phyloP scores from a whole-genome alignment of 2,113 vertebrate species.

The Tyrannus savana region DNA sequence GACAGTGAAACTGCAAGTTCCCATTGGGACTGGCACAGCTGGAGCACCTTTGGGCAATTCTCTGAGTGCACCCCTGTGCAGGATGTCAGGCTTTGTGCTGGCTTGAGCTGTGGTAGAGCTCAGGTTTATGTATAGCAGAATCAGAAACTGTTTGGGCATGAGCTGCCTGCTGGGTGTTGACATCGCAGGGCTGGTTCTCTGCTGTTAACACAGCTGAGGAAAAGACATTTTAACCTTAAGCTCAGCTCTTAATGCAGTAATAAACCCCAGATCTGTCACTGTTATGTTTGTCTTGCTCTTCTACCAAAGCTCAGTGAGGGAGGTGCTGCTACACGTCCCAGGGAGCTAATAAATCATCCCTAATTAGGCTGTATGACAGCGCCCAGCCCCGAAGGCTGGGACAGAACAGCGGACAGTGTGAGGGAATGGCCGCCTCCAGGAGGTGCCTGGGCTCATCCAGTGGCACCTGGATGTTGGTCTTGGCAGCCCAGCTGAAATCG shows the following conservation, averaged over 20 bases:
- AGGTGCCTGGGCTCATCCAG: rapidly evolving
- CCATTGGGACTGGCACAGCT: background rate
- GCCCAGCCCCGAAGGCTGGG: background rate
- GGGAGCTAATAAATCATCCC: background rate
- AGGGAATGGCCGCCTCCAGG: background rate
- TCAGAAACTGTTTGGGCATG: background rate
- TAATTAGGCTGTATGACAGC: rapidly evolving
- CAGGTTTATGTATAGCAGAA: background rate
- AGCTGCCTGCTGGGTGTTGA: background rate
- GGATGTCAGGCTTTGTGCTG: background rate
- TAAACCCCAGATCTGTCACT: background rate
- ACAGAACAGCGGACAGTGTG: rapidly evolving
- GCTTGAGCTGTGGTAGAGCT: background rate
- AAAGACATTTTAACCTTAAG: background rate
- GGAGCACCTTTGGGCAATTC: background rate
- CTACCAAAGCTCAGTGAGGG: background rate
- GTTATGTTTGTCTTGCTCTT: background rate
- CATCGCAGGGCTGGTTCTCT: background rate
- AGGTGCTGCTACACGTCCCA: rapidly evolving
- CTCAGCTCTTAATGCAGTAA: background rate
- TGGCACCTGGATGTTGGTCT: background rate
- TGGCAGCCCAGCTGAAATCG: rapidly evolving
- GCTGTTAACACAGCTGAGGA: background rate
- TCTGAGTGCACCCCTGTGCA: rapidly evolving
- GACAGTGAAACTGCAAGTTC: background rate